These are phyloP conservation scores for Poecilia latipinna DNA, from an alignment of 2,113 vertebrate genomes.

Conservation along the genomic window DNA sequence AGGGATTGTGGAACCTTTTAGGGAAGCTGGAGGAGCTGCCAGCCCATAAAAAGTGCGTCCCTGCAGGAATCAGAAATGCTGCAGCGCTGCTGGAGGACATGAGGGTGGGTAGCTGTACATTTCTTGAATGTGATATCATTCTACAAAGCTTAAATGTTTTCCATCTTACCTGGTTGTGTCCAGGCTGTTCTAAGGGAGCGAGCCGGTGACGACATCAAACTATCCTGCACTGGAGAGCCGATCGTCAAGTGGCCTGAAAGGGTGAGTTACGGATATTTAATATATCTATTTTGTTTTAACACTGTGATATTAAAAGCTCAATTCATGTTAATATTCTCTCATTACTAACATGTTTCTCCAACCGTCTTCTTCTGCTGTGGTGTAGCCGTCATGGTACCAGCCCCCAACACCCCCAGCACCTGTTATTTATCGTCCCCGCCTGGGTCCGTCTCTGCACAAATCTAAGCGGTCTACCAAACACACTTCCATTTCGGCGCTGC, in stretches of 20 bases:
- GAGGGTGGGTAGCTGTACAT: conserved; percentile 78
- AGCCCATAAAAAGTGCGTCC: conserved; percentile 92
- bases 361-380: not conserved
- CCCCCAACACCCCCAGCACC: conserved; percentile 61
- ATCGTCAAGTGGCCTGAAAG: conserved; percentile 97
- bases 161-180: not conserved
- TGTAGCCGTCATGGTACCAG: conserved; percentile 81
- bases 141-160: not conserved
- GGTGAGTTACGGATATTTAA: conserved; percentile 73
- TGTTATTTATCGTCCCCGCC: conserved; percentile 72
- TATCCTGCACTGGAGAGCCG: conserved; percentile 92
- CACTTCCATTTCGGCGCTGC: conserved; percentile 87
- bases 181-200: conserved; percentile 89
- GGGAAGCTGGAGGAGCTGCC: conserved; percentile 94
- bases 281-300: not conserved
- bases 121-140: not conserved
- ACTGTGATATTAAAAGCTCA: not conserved
- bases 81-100: conserved; percentile 89
- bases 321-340: not conserved
- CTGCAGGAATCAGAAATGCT: conserved; percentile 88
- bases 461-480: conserved; percentile 77
- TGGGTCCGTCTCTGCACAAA: conserved; percentile 75
- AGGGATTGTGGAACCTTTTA: conserved; percentile 92
- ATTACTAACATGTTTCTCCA: not conserved
- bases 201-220: conserved; percentile 85